These are phyloP conservation scores for Hemaris fuciformis DNA, from an alignment of 2,888 invertebrate species.

Conservation along the genomic window DNA sequence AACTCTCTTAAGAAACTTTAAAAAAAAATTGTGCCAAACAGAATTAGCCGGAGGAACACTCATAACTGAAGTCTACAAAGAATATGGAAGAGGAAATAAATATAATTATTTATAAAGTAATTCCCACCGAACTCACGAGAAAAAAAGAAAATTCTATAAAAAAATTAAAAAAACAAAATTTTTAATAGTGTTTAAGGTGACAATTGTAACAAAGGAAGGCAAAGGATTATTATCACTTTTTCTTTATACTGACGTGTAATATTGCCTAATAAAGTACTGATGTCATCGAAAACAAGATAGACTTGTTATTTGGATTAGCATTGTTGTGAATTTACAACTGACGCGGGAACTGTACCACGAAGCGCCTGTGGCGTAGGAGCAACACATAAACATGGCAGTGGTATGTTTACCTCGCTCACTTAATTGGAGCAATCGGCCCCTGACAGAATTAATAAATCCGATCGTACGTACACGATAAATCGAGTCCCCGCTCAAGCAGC, in stretches of 20 bases:
- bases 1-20: too few species aligned
- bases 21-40: too few species aligned
- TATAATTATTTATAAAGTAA: too few species aligned
- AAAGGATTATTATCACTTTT: too few species aligned
- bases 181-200: too few species aligned
- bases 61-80: too few species aligned
- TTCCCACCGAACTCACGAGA: too few species aligned
- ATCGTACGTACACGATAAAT: conserved; percentile 63
- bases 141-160: too few species aligned
- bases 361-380: conserved; percentile 31
- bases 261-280: background rate
- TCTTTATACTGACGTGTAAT: background rate
- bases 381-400: conserved; percentile 60
- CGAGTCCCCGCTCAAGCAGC: conserved; percentile 25
- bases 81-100: too few species aligned
- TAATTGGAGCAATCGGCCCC: conserved; percentile 73
- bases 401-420: conserved; percentile 69
- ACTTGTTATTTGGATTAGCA: background rate
- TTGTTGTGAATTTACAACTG: conserved; percentile 45
- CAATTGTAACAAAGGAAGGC: background rate
- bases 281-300: background rate
- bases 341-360: conserved; percentile 47
- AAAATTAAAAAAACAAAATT: too few species aligned
- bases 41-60: too few species aligned
- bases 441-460: conserved; percentile 74